These are phyloP conservation scores for Hydrozoanthus tunicans DNA, from an alignment of 64 coral and sea anemone genomes.

Conservation along the genomic window DNA sequence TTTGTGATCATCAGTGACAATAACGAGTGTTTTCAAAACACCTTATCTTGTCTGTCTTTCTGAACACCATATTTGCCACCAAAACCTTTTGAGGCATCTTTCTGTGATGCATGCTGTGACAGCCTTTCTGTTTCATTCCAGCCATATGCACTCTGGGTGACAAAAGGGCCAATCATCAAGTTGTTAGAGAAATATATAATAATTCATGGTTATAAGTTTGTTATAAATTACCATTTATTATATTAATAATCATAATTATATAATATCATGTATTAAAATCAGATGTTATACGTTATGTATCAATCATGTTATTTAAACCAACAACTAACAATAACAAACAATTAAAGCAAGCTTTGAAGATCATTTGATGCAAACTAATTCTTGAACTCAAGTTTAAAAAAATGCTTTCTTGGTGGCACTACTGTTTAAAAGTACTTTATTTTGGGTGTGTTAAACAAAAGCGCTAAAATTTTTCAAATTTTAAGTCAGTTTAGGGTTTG, in stretches of 20 bases:
- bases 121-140: slow-evolving; percentile 48
- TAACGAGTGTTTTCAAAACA: slow-evolving; percentile 7
- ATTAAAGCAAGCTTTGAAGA: not conserved
- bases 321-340: no score
- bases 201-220: not conserved
- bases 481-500: no score
- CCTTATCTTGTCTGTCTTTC: slow-evolving; percentile 81
- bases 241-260: not conserved
- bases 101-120: slow-evolving; percentile 40
- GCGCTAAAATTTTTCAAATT: no score
- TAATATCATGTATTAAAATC: not conserved
- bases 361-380: no score
- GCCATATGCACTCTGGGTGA: slow-evolving; percentile 46
- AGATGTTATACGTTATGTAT: not conserved
- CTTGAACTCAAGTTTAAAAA: no score
- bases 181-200: not conserved
- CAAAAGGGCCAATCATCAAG: not conserved
- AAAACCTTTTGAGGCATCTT: slow-evolving; percentile 86
- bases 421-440: no score
- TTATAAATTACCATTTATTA: not conserved
- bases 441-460: no score
- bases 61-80: slow-evolving; percentile 86
- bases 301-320: no score
- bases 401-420: no score
- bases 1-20: not conserved